Evolutionary conservation across 2,888 invertebrate species (phyloP).

Genomic region (Pelosia muscerda): DNA sequence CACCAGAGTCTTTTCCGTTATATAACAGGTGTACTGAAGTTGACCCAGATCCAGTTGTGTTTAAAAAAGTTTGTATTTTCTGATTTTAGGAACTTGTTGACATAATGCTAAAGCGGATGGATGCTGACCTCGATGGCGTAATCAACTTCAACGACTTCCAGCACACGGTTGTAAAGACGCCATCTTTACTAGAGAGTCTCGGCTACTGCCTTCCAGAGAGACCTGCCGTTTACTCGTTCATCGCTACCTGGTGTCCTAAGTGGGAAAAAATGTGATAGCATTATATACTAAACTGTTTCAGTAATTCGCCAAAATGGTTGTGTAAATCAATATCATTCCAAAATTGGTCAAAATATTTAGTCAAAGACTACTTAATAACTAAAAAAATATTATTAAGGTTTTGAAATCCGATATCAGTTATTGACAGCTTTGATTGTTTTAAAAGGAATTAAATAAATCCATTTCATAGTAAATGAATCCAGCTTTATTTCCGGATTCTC

Average conservation of each 20-base stretch:
- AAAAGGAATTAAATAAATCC: background rate
- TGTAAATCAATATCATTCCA: too few relatives aligned
- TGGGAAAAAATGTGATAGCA: constrained; percentile 76
- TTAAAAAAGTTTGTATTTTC: background rate
- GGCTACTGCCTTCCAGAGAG: constrained; percentile 91
- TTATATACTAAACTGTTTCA: background rate
- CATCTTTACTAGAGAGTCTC: constrained; percentile 90
- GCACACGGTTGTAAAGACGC: constrained; percentile 87
- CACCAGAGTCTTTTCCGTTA: background rate
- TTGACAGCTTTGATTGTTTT: background rate
- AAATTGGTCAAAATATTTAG: background rate
- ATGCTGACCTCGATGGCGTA: constrained; percentile 90
- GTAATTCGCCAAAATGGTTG: background rate
- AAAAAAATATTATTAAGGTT: background rate
- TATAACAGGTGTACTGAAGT: background rate
- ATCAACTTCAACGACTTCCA: constrained; percentile 90
- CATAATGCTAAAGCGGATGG: constrained; percentile 91
- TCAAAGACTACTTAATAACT: background rate
- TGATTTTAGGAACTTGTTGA: constrained; percentile 90
- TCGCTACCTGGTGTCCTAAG: constrained; percentile 78
- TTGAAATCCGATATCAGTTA: background rate
- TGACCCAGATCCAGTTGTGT: too few relatives aligned
- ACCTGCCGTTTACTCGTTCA: constrained; percentile 77
- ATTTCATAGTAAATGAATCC: background rate
- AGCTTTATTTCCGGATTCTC: background rate